Evolutionary conservation across 2,113 vertebrate species (phyloP).

Genomic region (Chamaetylas fuelleborni): DNA sequence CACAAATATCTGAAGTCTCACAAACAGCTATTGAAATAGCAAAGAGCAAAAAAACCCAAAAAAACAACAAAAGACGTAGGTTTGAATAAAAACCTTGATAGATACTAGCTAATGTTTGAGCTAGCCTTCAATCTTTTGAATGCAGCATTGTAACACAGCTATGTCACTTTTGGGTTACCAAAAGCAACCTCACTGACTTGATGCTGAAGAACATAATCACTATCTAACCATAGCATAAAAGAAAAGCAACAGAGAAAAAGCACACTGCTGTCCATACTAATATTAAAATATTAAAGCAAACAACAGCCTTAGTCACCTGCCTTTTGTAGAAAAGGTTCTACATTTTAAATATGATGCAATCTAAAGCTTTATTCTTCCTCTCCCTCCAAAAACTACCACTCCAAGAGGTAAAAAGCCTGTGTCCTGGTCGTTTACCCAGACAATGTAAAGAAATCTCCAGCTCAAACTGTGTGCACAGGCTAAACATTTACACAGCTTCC

Average conservation of each 20-base stretch:
- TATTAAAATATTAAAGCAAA: background rate
- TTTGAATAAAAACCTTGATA: background rate
- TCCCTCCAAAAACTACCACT: background rate
- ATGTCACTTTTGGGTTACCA: background rate
- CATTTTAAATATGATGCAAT: background rate
- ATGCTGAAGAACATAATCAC: background rate
- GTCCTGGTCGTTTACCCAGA: background rate
- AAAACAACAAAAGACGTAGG: background rate
- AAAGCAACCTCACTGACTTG: background rate
- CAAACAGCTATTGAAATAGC: background rate
- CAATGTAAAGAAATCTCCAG: background rate
- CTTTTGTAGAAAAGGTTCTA: background rate
- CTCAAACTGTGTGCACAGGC: background rate
- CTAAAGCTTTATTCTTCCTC: background rate
- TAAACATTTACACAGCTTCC: background rate
- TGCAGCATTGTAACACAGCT: background rate
- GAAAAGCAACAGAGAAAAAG: background rate
- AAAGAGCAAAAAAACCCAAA: background rate
- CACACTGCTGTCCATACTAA: background rate
- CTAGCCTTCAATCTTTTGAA: background rate
- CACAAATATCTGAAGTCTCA: background rate
- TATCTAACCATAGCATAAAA: background rate
- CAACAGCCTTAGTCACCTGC: background rate
- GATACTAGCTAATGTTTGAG: background rate
- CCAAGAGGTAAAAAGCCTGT: background rate